Evolutionary conservation across 2,113 vertebrate species (phyloP).

Genomic region (Catharus minimus): DNA sequence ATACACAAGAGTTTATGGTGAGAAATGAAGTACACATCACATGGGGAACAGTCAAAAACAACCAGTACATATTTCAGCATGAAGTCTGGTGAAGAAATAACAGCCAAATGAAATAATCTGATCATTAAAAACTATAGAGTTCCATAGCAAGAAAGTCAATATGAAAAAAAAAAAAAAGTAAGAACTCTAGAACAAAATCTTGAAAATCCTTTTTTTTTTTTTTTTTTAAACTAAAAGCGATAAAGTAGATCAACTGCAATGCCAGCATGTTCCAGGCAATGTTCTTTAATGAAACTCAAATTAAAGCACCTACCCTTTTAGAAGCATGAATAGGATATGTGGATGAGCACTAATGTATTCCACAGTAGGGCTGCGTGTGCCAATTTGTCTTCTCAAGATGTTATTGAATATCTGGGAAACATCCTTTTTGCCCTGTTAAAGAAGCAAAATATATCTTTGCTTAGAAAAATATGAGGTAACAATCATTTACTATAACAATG

Average conservation of each 20-base stretch:
- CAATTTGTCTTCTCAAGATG: conserved; percentile 94
- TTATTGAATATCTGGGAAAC: conserved; percentile 99
- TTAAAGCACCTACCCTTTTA: conserved; percentile 85
- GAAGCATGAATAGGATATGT: conserved; percentile 92
- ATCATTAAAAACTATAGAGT: neutral
- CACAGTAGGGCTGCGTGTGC: conserved; percentile 90
- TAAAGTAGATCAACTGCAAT: neutral
- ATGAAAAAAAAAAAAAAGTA: neutral
- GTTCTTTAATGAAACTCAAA: neutral
- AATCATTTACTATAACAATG: neutral
- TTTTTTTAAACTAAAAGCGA: neutral
- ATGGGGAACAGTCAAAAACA: neutral
- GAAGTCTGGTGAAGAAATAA: neutral
- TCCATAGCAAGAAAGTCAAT: neutral
- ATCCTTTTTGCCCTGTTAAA: conserved; percentile 92
- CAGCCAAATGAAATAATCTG: neutral
- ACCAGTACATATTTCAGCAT: neutral
- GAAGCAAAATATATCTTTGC: conserved; percentile 5
- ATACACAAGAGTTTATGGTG: neutral
- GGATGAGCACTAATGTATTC: conserved; percentile 95
- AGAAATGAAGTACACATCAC: neutral
- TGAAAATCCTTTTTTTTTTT: neutral
- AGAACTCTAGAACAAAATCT: neutral
- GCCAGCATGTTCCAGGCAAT: neutral
- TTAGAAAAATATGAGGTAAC: neutral